Base-by-base conservation (phyloP, 1,140 invertebrate genomes). In the Eumaeus atala region DNA sequence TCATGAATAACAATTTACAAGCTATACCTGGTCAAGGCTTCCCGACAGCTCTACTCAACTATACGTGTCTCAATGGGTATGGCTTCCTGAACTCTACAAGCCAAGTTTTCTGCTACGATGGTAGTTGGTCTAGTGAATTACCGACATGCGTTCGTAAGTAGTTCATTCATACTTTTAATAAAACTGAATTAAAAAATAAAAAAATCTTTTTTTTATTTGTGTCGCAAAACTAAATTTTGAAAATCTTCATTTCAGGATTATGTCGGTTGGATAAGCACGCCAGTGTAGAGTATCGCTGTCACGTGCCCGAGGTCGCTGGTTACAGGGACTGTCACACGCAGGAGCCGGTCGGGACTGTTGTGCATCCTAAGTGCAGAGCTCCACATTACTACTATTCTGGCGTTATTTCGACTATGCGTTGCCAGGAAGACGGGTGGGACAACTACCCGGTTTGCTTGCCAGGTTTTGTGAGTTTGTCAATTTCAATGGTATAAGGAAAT, bases 281-380 rank as follows among this genome's bases (percentile, higher is more conserved):
- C 2, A 44, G 51, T 16, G 51, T 53, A 1, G 21, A 53, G 38
- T 53, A 53, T 10, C 51, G 17, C 7, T 53, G 51, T 21, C n/a
- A 21, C 10, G 36, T 51, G 16, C 36, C 49, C 5, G 36, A 51
- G 9, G 33, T 37, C 1, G 40, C 10, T 9, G 33, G 40, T 38
- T 33, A 33, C 3, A 18, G 38, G 9, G 18, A 42, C 5, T 58
- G 64, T 18, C 72, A 77, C 14, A 58, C 37, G 1, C 66, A 77
- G 62, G 71, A 72, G 17, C 62, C 66, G 11, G 11, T 28, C 12
- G 56, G 51, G 9, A 37, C 56, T 1, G 12, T 49, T 7, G 51
- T 58, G 3, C 17, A 33, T n/a, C 56, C 56, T 9, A 48, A 14
- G 17, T 58, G 56, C 10, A 33, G 18, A 2, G 34, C 17, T 11